These are phyloP conservation scores for Dicranocentrus wangi DNA, from an alignment of 2,888 invertebrate species.

Conservation along the genomic window DNA sequence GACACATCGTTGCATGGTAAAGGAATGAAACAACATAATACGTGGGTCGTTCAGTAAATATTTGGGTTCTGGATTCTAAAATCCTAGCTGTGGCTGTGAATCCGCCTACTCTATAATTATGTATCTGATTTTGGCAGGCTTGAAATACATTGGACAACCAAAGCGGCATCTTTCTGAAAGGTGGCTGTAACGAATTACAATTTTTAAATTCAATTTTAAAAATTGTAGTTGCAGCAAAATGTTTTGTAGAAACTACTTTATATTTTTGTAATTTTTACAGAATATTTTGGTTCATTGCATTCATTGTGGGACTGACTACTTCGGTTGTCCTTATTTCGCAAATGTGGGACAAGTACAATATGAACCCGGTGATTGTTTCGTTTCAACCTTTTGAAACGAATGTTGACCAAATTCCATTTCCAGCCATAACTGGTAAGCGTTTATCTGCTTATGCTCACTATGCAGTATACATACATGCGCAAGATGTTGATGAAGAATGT, in stretches of 20 bases:
- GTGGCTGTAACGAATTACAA: constrained; percentile 30
- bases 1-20: constrained; percentile 58
- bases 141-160: constrained; percentile 67
- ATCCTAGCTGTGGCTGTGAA: too few species aligned
- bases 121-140: constrained; percentile 26
- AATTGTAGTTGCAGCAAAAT: neutral
- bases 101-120: neutral
- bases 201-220: constrained; percentile 2
- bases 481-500: too few species aligned
- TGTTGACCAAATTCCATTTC: too few species aligned
- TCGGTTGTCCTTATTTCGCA: constrained; percentile 64
- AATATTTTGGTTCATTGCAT: constrained; percentile 69
- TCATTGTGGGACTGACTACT: constrained; percentile 47
- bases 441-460: too few species aligned
- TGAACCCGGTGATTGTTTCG: constrained; percentile 85
- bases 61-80: too few species aligned
- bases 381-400: constrained; percentile 83
- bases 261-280: constrained; percentile 41
- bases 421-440: constrained; percentile 3
- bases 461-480: too few species aligned
- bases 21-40: neutral
- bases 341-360: constrained; percentile 79
- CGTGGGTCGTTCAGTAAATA: too few species aligned
- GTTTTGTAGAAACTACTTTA: neutral
- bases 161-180: constrained; percentile 66